These are phyloP conservation scores for Epiblema foenella DNA, from an alignment of 2,888 invertebrate genomes.

Conservation along the genomic window DNA sequence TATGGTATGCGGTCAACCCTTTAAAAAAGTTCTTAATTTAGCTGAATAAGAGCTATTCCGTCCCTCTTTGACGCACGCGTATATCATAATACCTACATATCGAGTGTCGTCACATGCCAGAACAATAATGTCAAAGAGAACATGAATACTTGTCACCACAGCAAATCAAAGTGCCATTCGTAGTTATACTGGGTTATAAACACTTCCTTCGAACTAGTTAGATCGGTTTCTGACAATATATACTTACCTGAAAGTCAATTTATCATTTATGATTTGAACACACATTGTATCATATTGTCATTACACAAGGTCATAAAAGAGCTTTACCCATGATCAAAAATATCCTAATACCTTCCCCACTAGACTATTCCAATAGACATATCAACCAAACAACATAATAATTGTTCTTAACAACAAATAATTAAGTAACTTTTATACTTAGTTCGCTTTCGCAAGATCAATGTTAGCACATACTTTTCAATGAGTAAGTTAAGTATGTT, in stretches of 20 bases:
- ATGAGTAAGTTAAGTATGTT: too few relatives aligned
- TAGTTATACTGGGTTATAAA: conserved; percentile 1
- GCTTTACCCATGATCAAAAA: not conserved
- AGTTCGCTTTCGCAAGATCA: not conserved
- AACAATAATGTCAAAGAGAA: not conserved
- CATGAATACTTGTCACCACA: not conserved
- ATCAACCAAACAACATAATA: not conserved
- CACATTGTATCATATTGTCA: not conserved
- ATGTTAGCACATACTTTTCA: not conserved
- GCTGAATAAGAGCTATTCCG: too few relatives aligned
- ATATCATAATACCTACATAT: too few relatives aligned
- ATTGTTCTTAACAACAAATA: conserved; percentile 1
- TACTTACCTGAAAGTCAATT: too few relatives aligned
- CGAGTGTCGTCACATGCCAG: too few relatives aligned
- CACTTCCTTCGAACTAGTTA: not conserved
- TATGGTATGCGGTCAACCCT: too few relatives aligned
- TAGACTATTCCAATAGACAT: not conserved
- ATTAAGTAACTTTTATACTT: not conserved
- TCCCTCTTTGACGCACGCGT: too few relatives aligned
- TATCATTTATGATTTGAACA: not conserved
- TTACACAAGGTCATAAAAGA: not conserved
- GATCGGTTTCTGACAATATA: not conserved
- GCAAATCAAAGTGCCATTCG: conserved; percentile 1
- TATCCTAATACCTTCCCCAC: not conserved
- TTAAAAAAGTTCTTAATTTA: too few relatives aligned